Percentiles rank a stretch among this genome's conserved stretches.
Evolutionary conservation across 2,113 vertebrate species (phyloP).

Genomic region (Equus przewalskii): DNA sequence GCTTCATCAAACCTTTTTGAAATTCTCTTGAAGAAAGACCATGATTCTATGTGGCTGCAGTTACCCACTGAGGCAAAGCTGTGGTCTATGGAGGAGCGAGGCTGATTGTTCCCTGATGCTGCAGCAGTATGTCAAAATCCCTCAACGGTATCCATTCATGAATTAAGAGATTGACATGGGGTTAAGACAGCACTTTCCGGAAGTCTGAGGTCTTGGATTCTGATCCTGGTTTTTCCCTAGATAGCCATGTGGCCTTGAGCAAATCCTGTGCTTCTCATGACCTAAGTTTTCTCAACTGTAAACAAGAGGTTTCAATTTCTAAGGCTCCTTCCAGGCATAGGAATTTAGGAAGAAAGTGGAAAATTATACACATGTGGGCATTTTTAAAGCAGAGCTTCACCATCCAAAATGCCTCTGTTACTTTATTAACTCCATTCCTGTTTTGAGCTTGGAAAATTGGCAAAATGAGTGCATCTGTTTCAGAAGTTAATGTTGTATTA

Average conservation of each 20-base stretch:
- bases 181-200: background rate
- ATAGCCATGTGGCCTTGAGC: background rate
- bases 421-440: conserved; percentile 69
- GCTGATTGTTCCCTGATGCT: background rate
- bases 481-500: conserved; percentile 64
- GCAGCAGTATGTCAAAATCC: background rate
- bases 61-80: background rate
- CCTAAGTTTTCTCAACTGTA: conserved; percentile 47
- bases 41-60: background rate
- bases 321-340: conserved; percentile 37
- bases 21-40: background rate
- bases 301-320: conserved; percentile 64
- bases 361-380: conserved; percentile 60
- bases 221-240: background rate
- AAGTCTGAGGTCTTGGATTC: background rate
- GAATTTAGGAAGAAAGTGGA: conserved; percentile 60
- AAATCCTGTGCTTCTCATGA: background rate
- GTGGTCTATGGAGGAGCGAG: background rate
- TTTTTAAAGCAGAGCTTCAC: conserved; percentile 63
- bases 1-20: background rate
- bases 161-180: background rate
- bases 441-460: conserved; percentile 63
- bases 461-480: conserved; percentile 57
- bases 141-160: background rate
- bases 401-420: conserved; percentile 57